Percentiles rank a stretch among this genome's conserved stretches.
Conservation (phyloP, 1,140 invertebrate species). For the Brachionus paranguensis region DNA sequence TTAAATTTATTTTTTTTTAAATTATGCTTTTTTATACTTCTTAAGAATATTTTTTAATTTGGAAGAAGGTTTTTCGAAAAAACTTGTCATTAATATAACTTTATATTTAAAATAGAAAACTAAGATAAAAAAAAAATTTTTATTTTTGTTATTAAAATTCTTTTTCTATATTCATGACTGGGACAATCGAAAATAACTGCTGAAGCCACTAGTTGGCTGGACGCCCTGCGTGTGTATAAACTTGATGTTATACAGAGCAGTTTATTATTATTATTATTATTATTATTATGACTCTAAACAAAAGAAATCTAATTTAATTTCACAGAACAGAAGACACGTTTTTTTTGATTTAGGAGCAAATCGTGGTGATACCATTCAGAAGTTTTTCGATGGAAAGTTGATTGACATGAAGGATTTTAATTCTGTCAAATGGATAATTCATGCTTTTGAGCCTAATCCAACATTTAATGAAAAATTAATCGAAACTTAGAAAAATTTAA, state of each 20-base stretch:
- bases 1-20: no score
- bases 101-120: no score
- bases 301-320: neutral
- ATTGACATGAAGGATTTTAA: neutral
- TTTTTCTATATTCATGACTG: neutral
- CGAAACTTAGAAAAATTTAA: neutral
- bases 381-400: neutral
- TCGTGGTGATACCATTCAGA: neutral
- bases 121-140: neutral
- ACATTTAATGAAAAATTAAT: neutral
- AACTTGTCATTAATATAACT: no score
- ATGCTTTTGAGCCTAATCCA: conserved; percentile 1
- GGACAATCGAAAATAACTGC: no score
- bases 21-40: no score
- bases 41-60: no score
- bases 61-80: no score
- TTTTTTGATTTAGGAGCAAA: neutral
- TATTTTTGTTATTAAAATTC: neutral
- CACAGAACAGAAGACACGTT: neutral
- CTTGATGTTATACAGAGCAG: no score
- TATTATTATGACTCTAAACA: no score
- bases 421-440: neutral
- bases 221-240: no score
- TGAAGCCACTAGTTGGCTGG: no score
- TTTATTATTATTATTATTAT: no score